Percentiles rank a stretch among this genome's conserved stretches.
Evolutionary conservation across 2,888 invertebrate genomes (phyloP).

Genomic region (Liopterus haemorrhoidalis): DNA sequence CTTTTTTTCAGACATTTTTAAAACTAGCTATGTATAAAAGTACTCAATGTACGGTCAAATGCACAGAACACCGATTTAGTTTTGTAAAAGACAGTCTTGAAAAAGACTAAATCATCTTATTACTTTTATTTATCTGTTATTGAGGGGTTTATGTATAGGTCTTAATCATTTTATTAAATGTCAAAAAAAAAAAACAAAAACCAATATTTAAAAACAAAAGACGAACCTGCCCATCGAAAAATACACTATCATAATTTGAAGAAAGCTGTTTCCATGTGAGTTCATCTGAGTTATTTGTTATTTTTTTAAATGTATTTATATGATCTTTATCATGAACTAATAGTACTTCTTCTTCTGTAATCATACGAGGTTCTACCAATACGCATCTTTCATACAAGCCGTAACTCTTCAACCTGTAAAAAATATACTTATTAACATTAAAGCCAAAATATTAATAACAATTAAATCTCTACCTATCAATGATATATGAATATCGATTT

Average conservation of each 20-base stretch:
- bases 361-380: conserved; percentile 52
- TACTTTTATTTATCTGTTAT: too few species aligned
- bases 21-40: too few species aligned
- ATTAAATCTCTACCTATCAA: conserved; percentile 55
- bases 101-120: too few species aligned
- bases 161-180: conserved; percentile 7
- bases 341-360: conserved; percentile 63
- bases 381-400: conserved; percentile 62
- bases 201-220: too few species aligned
- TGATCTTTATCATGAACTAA: conserved; percentile 61
- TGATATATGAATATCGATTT: conserved; percentile 61
- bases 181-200: too few species aligned
- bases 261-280: conserved; percentile 63
- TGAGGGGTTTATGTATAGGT: conserved; percentile 2
- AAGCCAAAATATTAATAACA: neutral
- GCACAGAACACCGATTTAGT: too few species aligned
- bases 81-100: too few species aligned
- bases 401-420: conserved; percentile 64
- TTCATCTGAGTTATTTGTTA: conserved; percentile 52
- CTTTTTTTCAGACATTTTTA: too few species aligned
- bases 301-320: conserved; percentile 59
- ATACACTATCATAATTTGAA: conserved; percentile 73
- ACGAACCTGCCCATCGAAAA: conserved; percentile 75
- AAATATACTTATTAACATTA: conserved; percentile 19
- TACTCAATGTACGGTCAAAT: too few species aligned